phyloP scores from a whole-genome alignment of 2,113 vertebrate genomes.

The Gobiocypris rarus region DNA sequence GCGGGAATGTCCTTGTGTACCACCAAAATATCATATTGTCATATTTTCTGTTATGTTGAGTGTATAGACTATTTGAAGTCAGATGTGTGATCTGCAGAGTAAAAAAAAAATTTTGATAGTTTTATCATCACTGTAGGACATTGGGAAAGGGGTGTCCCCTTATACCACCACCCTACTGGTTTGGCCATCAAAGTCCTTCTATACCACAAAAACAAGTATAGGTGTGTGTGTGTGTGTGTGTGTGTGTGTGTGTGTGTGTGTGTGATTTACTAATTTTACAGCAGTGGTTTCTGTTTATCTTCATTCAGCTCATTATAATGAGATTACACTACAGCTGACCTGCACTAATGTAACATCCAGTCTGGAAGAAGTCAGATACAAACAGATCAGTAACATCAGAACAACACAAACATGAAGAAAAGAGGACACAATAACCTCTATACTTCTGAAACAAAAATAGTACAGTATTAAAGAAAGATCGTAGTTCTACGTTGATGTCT shows the following conservation, averaged over 20 bases:
- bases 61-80: no score
- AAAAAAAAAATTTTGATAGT: no score
- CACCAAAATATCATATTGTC: no score
- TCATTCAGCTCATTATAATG: conserved; percentile 45
- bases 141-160: no score
- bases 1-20: no score
- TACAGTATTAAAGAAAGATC: background rate
- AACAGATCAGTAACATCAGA: conserved; percentile 42
- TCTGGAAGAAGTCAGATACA: conserved; percentile 30
- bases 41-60: no score
- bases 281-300: conserved; percentile 39
- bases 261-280: conserved; percentile 6
- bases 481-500: background rate
- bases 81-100: no score
- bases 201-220: no score
- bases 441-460: background rate
- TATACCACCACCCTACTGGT: no score
- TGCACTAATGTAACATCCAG: conserved; percentile 33
- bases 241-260: background rate
- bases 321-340: conserved; percentile 53
- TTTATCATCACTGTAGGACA: no score
- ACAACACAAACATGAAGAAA: conserved; percentile 18
- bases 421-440: background rate
- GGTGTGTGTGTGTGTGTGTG: no score
- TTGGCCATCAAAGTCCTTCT: no score